phyloP scores from a whole-genome alignment of 2,113 vertebrate genomes.

The Sinosuthora webbiana region DNA sequence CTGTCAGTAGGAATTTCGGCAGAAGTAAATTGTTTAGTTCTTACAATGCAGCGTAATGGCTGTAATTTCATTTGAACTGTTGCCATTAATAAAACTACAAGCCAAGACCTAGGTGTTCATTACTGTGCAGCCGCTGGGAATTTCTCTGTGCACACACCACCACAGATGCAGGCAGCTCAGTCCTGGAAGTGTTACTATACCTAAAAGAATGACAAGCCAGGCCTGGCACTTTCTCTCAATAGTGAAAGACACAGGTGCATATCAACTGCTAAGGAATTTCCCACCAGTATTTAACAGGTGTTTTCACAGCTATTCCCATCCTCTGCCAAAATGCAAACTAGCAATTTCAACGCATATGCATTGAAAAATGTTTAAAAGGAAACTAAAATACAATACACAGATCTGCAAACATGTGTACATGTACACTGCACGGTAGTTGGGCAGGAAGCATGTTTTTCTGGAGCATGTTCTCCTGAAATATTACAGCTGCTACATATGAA shows the following conservation, averaged over 20 bases:
- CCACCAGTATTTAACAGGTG: slow-evolving; percentile 43
- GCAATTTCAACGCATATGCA: slow-evolving; percentile 3
- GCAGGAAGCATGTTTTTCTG: neutral
- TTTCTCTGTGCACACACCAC: neutral
- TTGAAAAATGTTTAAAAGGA: slow-evolving; percentile 7
- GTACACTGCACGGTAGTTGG: neutral
- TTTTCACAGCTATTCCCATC: slow-evolving; percentile 28
- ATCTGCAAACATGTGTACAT: neutral
- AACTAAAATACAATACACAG: neutral
- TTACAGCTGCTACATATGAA: neutral
- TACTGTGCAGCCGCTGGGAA: slow-evolving; percentile 1
- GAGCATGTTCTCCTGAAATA: neutral
- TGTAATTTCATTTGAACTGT: slow-evolving; percentile 73
- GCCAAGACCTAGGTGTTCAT: slow-evolving; percentile 38
- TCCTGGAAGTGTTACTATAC: neutral
- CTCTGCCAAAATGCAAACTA: slow-evolving; percentile 6
- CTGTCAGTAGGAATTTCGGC: slow-evolving; percentile 59
- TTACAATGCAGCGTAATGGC: slow-evolving; percentile 72
- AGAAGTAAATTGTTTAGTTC: slow-evolving; percentile 73
- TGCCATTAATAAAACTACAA: slow-evolving; percentile 70
- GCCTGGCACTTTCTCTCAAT: neutral
- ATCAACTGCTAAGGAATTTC: slow-evolving; percentile 7
- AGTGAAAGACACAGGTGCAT: neutral
- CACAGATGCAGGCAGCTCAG: slow-evolving; percentile 33
- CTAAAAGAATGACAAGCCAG: slow-evolving; percentile 11